Percentiles rank a stretch among this genome's conserved stretches.
phyloP scores from a whole-genome alignment of 35 echinoderm and acorn worm species.

The Acanthaster planci region DNA sequence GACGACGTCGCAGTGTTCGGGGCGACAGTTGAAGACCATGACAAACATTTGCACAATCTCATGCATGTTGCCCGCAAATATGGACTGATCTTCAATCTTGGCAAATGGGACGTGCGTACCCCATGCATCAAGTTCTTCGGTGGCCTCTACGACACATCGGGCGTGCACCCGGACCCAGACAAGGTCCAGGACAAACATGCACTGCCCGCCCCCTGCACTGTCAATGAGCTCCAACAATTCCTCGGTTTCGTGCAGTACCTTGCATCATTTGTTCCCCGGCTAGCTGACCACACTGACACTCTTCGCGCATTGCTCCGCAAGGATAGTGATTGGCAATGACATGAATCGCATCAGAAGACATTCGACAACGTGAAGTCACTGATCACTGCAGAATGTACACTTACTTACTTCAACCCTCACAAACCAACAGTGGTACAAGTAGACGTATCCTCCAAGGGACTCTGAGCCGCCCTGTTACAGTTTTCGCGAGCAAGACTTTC shows the following conservation, averaged over 20 bases:
- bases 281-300: too few relatives aligned
- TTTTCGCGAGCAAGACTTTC: conserved; percentile 22
- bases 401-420: conserved; percentile 37
- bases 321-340: conserved; percentile 48
- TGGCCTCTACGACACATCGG: conserved; percentile 25
- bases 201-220: too few relatives aligned
- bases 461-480: conserved; percentile 36
- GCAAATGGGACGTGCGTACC: conserved; percentile 12
- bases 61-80: conserved; percentile 48
- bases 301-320: too few relatives aligned
- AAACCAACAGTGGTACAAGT: conserved; percentile 48
- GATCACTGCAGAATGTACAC: not conserved
- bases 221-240: too few relatives aligned
- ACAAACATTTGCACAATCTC: conserved; percentile 42
- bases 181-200: too few relatives aligned
- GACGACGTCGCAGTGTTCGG: conserved; percentile 66
- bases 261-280: too few relatives aligned
- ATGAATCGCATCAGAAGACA: conserved; percentile 25
- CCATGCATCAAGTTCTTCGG: conserved; percentile 55
- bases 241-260: too few relatives aligned
- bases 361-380: conserved; percentile 26
- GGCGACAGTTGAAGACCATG: conserved; percentile 36
- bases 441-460: conserved; percentile 37
- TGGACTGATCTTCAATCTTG: conserved; percentile 49
- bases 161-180: conserved; percentile 44